Percentiles rank a stretch among this genome's conserved stretches.
Evolutionary conservation across 2,888 invertebrate species (phyloP).

Genomic region (Catocala fraxini): DNA sequence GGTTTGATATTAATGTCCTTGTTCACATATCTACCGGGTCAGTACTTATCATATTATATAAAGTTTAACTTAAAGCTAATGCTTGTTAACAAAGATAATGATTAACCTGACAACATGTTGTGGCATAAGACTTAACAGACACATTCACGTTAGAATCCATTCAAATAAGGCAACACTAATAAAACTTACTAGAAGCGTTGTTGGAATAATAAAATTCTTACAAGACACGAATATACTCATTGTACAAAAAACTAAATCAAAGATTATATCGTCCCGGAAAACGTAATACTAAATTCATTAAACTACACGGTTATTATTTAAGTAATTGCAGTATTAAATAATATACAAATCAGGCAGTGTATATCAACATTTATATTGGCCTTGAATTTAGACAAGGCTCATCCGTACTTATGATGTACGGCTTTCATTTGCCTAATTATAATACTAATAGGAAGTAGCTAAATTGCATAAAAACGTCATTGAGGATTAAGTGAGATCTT

Average conservation of each 20-base stretch:
- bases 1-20: constrained; percentile 74
- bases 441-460: constrained; percentile 13
- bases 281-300: constrained; percentile 67
- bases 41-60: constrained; percentile 56
- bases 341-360: constrained; percentile 67
- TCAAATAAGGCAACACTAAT: not conserved
- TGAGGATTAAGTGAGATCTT: constrained; percentile 11
- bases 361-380: constrained; percentile 58
- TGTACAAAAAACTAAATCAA: constrained; percentile 35
- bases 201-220: constrained; percentile 9
- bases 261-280: constrained; percentile 67
- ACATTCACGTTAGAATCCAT: not conserved
- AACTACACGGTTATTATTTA: constrained; percentile 66
- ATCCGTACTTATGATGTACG: constrained; percentile 71
- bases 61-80: constrained; percentile 27
- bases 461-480: constrained; percentile 3
- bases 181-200: constrained; percentile 1
- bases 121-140: not conserved
- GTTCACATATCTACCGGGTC: constrained; percentile 70
- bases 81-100: constrained; percentile 1
- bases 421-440: constrained; percentile 50
- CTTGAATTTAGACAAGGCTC: constrained; percentile 77
- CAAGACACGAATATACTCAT: constrained; percentile 10
- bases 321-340: constrained; percentile 68
- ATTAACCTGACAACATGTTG: not conserved